A percentile compares a stretch with the other conserved stretches of the same genome.
phyloP scores from a whole-genome alignment of 2,797 vertebrate species.

The Vultur gryphus region DNA sequence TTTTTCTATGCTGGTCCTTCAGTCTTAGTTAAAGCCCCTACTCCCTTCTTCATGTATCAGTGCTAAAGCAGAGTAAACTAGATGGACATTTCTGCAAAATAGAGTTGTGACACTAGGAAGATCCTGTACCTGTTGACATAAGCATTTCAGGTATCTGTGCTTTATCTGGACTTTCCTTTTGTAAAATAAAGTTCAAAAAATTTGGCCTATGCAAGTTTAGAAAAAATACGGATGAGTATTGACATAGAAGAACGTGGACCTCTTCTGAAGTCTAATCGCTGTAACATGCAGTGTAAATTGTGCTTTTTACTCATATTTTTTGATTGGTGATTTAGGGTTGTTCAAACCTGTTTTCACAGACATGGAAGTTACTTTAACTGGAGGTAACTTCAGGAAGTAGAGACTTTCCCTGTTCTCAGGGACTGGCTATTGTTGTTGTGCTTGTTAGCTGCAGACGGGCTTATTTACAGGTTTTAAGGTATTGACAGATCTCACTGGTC shows the following conservation, averaged over 20 bases:
- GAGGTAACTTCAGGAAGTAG: not conserved
- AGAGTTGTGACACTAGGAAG: not conserved
- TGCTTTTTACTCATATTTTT: not conserved
- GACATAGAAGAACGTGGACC: not conserved
- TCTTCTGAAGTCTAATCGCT: not conserved
- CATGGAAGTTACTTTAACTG: not conserved
- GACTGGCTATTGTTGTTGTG: not conserved
- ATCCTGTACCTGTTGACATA: not conserved
- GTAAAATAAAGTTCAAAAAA: not conserved
- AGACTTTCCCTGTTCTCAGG: not conserved
- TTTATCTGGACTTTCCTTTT: not conserved
- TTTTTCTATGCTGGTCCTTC: not conserved
- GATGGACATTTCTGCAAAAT: not conserved
- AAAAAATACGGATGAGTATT: not conserved
- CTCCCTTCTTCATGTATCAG: accelerated
- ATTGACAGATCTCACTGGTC: not conserved
- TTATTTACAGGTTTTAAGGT: not conserved
- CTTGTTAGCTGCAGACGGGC: not conserved
- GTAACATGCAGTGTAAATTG: not conserved
- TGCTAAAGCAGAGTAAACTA: not conserved
- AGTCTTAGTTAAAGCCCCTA: not conserved
- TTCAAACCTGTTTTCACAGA: not conserved
- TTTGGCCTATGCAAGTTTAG: accelerated
- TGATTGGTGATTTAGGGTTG: not conserved
- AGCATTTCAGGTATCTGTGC: not conserved